Conservation (phyloP, 2,888 invertebrate genomes). For the Eupithecia dodoneata region DNA sequence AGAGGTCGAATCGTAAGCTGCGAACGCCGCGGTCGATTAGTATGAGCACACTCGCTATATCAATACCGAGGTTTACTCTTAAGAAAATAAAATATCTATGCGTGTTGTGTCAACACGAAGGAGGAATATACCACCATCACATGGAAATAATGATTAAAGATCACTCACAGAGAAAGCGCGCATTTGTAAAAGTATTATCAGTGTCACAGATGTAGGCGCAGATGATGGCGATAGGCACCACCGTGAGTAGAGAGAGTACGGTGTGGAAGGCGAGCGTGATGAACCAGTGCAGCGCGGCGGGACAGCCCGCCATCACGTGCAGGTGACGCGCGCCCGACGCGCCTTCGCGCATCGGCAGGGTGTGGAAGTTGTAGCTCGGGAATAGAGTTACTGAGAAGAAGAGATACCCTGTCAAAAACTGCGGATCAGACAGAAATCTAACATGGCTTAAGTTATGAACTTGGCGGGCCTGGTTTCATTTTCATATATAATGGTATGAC, state of each 20-base stretch:
- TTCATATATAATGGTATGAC: too few species aligned
- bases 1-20: too few species aligned
- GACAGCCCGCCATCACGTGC: neutral
- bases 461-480: too few species aligned
- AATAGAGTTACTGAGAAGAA: constrained; percentile 61
- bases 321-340: neutral
- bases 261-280: neutral
- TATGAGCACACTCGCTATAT: too few species aligned
- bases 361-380: constrained; percentile 78
- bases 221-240: neutral
- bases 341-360: constrained; percentile 81
- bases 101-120: neutral
- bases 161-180: neutral
- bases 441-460: too few species aligned
- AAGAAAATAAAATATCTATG: too few species aligned
- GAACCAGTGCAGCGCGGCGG: constrained; percentile 1
- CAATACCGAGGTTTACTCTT: too few species aligned
- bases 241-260: neutral
- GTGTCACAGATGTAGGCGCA: neutral
- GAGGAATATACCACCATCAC: neutral
- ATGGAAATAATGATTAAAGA: neutral
- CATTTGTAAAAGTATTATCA: neutral
- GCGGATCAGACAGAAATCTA: too few species aligned
- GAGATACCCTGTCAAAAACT: too few species aligned
- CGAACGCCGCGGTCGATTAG: too few species aligned